Evolutionary conservation across 2,113 vertebrate species (phyloP).

Genomic region (Corythaeola cristata): DNA sequence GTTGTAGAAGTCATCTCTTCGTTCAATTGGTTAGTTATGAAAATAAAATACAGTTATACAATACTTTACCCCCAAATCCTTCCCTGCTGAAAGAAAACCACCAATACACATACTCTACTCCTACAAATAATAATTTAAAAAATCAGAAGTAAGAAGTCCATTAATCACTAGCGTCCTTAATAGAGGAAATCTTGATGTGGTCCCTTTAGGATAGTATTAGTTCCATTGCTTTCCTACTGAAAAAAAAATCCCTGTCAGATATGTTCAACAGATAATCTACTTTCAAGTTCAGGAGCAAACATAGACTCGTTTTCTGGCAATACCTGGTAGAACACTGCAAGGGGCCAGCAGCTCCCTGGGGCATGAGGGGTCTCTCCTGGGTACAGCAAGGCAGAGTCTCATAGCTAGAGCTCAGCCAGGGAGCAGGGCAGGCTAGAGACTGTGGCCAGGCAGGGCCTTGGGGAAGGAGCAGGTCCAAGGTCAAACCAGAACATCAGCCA

Average conservation of each 20-base stretch:
- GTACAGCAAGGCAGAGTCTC: not conserved
- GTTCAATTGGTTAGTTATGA: not conserved
- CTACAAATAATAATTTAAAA: not conserved
- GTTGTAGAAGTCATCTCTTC: not conserved
- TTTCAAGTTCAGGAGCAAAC: not conserved
- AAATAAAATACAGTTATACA: not conserved
- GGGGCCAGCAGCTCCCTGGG: not conserved
- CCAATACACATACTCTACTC: not conserved
- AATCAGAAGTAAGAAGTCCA: not conserved
- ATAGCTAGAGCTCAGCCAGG: not conserved
- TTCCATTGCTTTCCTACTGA: not conserved
- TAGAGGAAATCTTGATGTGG: fast-evolving
- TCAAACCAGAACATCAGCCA: fast-evolving
- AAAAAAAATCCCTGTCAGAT: not conserved
- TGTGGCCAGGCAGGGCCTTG: fast-evolving
- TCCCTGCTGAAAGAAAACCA: not conserved
- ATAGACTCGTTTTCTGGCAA: not conserved
- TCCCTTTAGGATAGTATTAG: not conserved
- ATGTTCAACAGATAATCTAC: not conserved
- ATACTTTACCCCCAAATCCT: not conserved
- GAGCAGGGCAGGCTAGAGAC: not conserved
- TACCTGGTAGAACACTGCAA: not conserved
- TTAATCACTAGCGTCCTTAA: not conserved
- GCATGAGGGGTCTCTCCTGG: fast-evolving
- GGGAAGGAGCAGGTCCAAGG: not conserved